Conservation (phyloP, 2,888 invertebrate species). For the Drosophila kuntzei region DNA sequence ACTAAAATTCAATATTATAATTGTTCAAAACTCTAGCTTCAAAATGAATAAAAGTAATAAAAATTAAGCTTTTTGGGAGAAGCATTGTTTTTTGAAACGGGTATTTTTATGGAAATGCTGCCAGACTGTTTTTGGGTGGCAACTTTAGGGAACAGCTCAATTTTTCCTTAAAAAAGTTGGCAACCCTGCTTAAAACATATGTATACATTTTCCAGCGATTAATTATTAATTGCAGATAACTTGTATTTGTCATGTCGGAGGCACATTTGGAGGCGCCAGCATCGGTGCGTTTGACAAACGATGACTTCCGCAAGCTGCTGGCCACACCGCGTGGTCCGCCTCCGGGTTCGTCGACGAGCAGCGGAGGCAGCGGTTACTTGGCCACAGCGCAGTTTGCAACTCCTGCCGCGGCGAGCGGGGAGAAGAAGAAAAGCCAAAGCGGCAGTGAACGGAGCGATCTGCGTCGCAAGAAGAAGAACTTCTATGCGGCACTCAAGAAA, state of each 20-base stretch:
- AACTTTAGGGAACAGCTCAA: too few relatives aligned
- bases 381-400: conserved; percentile 78
- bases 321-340: conserved; percentile 96
- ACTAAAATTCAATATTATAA: too few relatives aligned
- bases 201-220: conserved; percentile 5
- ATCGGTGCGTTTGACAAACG: conserved; percentile 95
- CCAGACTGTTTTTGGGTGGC: too few relatives aligned
- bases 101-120: too few relatives aligned
- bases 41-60: too few relatives aligned
- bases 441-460: conserved; percentile 90
- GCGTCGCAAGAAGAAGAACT: conserved; percentile 96
- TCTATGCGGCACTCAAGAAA: conserved; percentile 96
- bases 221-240: background rate
- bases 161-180: too few relatives aligned
- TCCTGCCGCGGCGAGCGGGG: conserved; percentile 64
- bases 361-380: conserved; percentile 59
- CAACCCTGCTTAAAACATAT: background rate
- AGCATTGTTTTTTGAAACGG: too few relatives aligned
- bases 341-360: conserved; percentile 51
- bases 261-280: conserved; percentile 86
- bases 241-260: conserved; percentile 65
- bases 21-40: too few relatives aligned
- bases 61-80: too few relatives aligned
- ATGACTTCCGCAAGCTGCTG: conserved; percentile 97
- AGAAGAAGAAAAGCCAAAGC: conserved; percentile 75